These are phyloP conservation scores for silkworm (Bombyx mori) DNA, from an alignment of 1,140 invertebrate species.

Conservation along the genomic window ASM3026992v2 NC_085129.1:2567501-2568000, in stretches of 20 bases:
- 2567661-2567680: constrained; percentile 53
- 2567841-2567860: too few species aligned
- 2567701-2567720: neutral
- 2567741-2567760: neutral
- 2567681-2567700: constrained; percentile 56
- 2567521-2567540: constrained; percentile 29
- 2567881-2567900: too few species aligned
- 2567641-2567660: constrained; percentile 61
- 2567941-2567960: too few species aligned
- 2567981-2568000: too few species aligned
- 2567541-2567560: constrained; percentile 41
- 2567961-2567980: too few species aligned
- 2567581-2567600: constrained; percentile 62
- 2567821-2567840: too few species aligned
- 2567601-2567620: constrained; percentile 59
- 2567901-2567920: too few species aligned
- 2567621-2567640: constrained; percentile 59
- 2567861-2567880: too few species aligned
- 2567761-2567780: neutral
- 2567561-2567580: constrained; percentile 60
- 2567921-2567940: too few species aligned
- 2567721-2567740: too few species aligned
- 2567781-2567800: neutral
- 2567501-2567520: too few species aligned
- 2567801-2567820: too few species aligned